Evolutionary conservation across 37 sponge, comb jelly and placozoan species (phyloP).

Genomic region (Agelas oroides): DNA sequence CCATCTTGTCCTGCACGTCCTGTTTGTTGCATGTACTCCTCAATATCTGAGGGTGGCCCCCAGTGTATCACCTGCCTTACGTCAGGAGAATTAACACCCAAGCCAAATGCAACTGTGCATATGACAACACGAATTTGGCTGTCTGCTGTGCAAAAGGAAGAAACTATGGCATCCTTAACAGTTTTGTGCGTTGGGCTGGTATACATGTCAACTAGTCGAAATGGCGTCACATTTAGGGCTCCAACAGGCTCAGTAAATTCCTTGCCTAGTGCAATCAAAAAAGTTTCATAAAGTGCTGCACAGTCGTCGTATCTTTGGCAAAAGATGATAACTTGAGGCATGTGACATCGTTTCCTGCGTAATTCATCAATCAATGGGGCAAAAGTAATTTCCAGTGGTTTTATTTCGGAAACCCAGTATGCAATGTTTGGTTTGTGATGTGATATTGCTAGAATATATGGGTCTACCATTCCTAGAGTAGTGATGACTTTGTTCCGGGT

Average conservation of each 20-base stretch:
- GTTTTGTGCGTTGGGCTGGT: background rate
- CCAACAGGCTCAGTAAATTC: slow-evolving; percentile 6
- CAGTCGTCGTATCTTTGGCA: slow-evolving; percentile 13
- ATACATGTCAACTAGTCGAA: slow-evolving; percentile 41
- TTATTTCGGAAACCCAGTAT: background rate
- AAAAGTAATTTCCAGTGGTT: background rate
- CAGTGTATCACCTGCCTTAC: too few species aligned
- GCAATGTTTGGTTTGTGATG: slow-evolving; percentile 15
- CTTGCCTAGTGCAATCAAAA: background rate
- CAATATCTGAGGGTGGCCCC: too few species aligned
- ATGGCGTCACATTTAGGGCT: slow-evolving; percentile 6
- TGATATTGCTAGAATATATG: too few species aligned
- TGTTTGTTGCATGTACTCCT: too few species aligned
- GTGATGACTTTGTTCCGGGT: background rate
- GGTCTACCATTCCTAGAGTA: slow-evolving; percentile 7
- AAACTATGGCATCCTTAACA: background rate
- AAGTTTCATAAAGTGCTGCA: slow-evolving; percentile 3
- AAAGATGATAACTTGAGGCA: slow-evolving; percentile 10
- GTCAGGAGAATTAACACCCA: slow-evolving; percentile 1
- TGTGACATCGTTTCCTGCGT: background rate
- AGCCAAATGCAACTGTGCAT: slow-evolving; percentile 37
- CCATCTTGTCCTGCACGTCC: too few species aligned
- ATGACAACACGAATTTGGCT: background rate
- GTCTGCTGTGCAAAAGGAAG: background rate
- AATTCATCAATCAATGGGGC: background rate